Conservation (phyloP, 2,888 invertebrate genomes). For the Hofmannophila pseudospretella region DNA sequence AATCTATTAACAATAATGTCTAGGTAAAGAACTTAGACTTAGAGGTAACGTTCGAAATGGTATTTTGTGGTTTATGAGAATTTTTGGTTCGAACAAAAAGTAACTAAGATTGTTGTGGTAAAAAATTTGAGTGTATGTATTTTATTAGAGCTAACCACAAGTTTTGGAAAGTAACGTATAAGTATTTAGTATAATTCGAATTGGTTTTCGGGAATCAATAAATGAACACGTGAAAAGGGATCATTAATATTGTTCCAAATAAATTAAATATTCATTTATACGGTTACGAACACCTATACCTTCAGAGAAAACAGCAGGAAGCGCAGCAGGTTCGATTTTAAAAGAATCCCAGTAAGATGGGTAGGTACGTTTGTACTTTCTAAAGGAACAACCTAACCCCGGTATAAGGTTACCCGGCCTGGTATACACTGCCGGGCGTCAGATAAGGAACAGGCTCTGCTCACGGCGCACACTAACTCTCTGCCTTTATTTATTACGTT, state of each 20-base stretch:
- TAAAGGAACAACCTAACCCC: slow-evolving; percentile 17
- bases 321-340: neutral
- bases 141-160: no score
- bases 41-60: neutral
- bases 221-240: no score
- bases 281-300: neutral
- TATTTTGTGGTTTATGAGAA: no score
- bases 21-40: slow-evolving; percentile 35
- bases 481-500: slow-evolving; percentile 65
- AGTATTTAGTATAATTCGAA: no score
- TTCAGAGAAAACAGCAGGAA: slow-evolving; percentile 1
- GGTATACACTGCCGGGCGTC: slow-evolving; percentile 41
- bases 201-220: no score
- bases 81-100: no score
- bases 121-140: no score
- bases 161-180: no score
- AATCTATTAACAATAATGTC: slow-evolving; percentile 46
- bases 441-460: slow-evolving; percentile 63
- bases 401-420: slow-evolving; percentile 56
- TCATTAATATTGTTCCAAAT: no score
- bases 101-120: no score
- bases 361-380: neutral
- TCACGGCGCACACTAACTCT: slow-evolving; percentile 59
- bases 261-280: slow-evolving; percentile 8
- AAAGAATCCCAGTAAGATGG: neutral